Conservation (phyloP, 2,888 invertebrate species). For the Exocentrus adspersus region DNA sequence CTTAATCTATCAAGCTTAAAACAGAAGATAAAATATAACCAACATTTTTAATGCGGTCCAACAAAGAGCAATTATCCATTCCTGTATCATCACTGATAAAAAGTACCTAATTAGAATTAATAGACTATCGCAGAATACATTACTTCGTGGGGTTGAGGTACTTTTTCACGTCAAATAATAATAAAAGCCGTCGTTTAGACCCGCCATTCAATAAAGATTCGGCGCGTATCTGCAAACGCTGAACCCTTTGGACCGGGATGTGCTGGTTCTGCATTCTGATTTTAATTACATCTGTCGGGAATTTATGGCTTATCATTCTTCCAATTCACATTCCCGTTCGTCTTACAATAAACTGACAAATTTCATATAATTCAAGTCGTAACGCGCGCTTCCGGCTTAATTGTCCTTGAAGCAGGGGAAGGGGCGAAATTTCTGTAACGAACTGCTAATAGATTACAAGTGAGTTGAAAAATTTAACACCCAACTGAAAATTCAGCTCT, state of each 20-base stretch:
- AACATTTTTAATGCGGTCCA: too few relatives aligned
- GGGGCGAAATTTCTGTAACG: neutral
- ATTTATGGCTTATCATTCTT: conserved; percentile 15
- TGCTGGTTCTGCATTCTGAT: conserved; percentile 22
- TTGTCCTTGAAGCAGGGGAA: neutral
- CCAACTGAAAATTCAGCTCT: neutral
- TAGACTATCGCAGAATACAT: neutral
- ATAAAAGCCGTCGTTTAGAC: neutral
- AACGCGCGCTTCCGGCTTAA: neutral
- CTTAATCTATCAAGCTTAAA: too few relatives aligned
- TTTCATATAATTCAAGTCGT: conserved; percentile 8
- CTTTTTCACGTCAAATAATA: conserved; percentile 5
- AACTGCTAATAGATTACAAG: neutral
- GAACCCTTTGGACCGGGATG: conserved; percentile 1
- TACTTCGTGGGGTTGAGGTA: neutral
- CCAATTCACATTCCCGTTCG: conserved; percentile 3
- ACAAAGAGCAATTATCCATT: too few relatives aligned
- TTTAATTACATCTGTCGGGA: conserved; percentile 22
- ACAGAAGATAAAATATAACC: too few relatives aligned
- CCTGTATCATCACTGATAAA: neutral
- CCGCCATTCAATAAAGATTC: conserved; percentile 14
- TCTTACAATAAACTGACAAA: conserved; percentile 21
- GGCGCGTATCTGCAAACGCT: neutral
- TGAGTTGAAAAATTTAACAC: too few relatives aligned
- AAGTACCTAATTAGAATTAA: conserved; percentile 1